Percentiles rank a stretch among this genome's conserved stretches.
phyloP scores from a whole-genome alignment of 2,888 invertebrate genomes.

The Ectemnius cavifrons region DNA sequence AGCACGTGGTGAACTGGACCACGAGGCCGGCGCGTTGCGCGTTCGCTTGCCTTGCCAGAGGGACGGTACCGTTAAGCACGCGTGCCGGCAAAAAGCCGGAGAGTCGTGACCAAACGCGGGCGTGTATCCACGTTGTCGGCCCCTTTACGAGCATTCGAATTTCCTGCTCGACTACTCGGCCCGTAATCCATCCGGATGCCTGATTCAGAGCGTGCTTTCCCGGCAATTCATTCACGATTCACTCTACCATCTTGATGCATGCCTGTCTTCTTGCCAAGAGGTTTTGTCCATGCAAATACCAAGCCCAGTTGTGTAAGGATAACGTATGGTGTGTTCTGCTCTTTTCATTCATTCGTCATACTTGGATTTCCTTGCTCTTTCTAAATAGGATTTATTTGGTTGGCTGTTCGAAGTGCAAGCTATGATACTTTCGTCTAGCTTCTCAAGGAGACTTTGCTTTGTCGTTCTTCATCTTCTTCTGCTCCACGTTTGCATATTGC shows the following conservation, averaged over 20 bases:
- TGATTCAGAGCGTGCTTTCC: no score
- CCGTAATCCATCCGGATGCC: not conserved
- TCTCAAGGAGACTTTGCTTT: no score
- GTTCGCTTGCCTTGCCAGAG: not conserved
- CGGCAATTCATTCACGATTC: conserved; percentile 1
- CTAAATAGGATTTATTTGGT: no score
- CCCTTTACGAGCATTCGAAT: conserved; percentile 44
- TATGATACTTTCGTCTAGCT: no score
- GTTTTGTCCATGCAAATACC: not conserved
- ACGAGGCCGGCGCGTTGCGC: conserved; percentile 54
- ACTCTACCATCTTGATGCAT: not conserved
- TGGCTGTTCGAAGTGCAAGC: no score
- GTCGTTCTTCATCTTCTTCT: no score
- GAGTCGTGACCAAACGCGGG: conserved; percentile 57
- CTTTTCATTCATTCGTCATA: no score
- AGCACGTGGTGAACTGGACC: conserved; percentile 68
- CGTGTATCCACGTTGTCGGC: conserved; percentile 27
- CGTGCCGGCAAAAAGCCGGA: conserved; percentile 55
- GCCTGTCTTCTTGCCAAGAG: conserved; percentile 8
- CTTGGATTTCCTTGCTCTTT: no score
- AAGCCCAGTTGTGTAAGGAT: not conserved
- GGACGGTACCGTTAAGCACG: conserved; percentile 63
- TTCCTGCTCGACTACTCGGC: conserved; percentile 42
- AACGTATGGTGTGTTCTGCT: no score
- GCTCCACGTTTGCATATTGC: no score